A percentile compares a stretch with the other conserved stretches of the same genome.
Conservation (phyloP, 2,113 vertebrate species). For the Tetrax tetrax region DNA sequence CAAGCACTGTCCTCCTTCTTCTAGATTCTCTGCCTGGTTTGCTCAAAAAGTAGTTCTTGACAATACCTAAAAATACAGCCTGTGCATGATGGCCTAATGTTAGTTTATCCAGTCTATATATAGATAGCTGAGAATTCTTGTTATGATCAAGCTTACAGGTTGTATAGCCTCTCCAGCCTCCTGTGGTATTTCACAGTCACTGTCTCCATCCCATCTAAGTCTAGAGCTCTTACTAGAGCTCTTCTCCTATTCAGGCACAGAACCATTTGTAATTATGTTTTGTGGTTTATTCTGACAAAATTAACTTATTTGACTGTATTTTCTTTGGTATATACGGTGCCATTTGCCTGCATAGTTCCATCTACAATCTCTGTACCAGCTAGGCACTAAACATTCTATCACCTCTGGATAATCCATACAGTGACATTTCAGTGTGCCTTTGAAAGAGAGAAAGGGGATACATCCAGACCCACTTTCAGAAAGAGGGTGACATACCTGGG, state of each 20-base stretch:
- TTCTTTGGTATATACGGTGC: not conserved
- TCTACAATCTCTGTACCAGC: not conserved
- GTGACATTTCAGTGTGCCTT: not conserved
- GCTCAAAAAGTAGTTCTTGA: not conserved
- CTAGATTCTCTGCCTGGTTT: not conserved
- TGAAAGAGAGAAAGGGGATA: not conserved
- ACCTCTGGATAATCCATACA: not conserved
- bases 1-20: not conserved
- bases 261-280: not conserved
- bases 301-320: not conserved
- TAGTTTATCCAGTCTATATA: not conserved
- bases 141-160: not conserved
- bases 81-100: not conserved
- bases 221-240: not conserved
- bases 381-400: not conserved
- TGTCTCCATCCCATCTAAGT: not conserved
- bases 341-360: not conserved
- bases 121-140: not conserved
- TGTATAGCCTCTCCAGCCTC: not conserved
- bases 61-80: not conserved
- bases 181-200: not conserved
- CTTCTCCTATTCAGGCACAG: not conserved
- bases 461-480: not conserved
- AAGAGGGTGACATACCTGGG: not conserved
- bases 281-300: not conserved